Base-by-base conservation (phyloP, 1,140 invertebrate species). In the Lutraria rhynchaena region DNA sequence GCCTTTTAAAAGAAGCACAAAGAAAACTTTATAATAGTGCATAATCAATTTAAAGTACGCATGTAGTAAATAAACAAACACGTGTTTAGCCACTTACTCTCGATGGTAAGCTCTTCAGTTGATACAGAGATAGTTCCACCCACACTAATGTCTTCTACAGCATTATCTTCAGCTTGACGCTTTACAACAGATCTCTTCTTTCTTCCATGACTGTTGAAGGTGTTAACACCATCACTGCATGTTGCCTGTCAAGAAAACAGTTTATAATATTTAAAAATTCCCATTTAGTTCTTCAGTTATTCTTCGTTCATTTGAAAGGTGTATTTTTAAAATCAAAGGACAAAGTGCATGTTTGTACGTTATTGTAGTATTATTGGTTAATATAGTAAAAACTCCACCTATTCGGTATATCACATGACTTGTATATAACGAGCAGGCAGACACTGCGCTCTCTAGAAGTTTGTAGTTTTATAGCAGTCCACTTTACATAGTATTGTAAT, bases 91-190 rank as follows among this genome's bases (percentile, higher is more conserved):
- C n/a, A 60, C 55, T 17, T 53, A 83, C 82, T 46, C 53, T 78
- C 44, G 27, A 83, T 55, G 57, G 80, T 55, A 35, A 83, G 67
- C 33, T 83, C 75, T 15, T 83, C 75, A 9, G 82, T 58, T 37
- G 74, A 29, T 41, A 83, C 75, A 35, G 46, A 46, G 51, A 83
- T 53, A 19, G 76, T 63, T 0, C 76, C 49, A 19, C 82, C 76
- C 29, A 83, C 76, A 29, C 69, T 83, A 41, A 83, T 81, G 29
- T 83, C 70, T 11, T 83, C 82, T 31, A 83, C 53, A 22, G 61
- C 58, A 27, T 63, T 51, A 44, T 67, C 75, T 11, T 78, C 57
- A 13, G 53, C 65, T 37, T 83, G 82, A 33, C 76, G 58, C 31
- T 75, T 75, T 7, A 46, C 35, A 15, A 77, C 31, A 11, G 44